These are phyloP conservation scores for Amiota minor DNA, from an alignment of 2,888 invertebrate genomes.

Conservation along the genomic window DNA sequence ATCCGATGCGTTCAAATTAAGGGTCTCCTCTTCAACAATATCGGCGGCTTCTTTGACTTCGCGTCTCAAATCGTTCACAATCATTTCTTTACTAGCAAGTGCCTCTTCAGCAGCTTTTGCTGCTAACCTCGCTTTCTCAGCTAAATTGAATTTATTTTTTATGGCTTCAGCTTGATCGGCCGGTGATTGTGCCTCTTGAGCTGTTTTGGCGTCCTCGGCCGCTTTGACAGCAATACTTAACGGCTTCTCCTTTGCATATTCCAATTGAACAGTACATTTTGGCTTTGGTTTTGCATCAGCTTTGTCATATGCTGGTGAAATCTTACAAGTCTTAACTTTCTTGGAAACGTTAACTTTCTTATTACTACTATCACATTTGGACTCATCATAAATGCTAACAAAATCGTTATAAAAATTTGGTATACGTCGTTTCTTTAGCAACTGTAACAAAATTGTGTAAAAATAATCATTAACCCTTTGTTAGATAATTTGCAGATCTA, in stretches of 20 bases:
- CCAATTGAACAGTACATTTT: no score
- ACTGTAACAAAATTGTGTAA: neutral
- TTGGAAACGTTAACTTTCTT: no score
- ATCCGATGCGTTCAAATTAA: conserved; percentile 77
- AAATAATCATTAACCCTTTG: neutral
- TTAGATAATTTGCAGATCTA: no score
- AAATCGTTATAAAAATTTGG: conserved; percentile 12
- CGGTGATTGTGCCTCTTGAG: conserved; percentile 82
- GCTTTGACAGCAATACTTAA: conserved; percentile 82
- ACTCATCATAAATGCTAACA: conserved; percentile 5
- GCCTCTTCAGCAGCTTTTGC: conserved; percentile 83
- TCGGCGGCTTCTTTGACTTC: conserved; percentile 80
- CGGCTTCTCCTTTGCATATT: no score
- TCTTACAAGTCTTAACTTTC: neutral
- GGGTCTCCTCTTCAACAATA: conserved; percentile 77
- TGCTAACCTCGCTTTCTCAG: conserved; percentile 77
- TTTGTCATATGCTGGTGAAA: conserved; percentile 25
- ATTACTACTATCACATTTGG: neutral
- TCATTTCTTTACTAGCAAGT: conserved; percentile 78
- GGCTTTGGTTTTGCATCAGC: no score
- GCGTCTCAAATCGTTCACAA: conserved; percentile 80
- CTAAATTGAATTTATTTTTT: conserved; percentile 80
- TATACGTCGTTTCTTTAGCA: neutral
- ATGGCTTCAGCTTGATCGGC: conserved; percentile 82
- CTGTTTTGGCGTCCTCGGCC: conserved; percentile 81